These are phyloP conservation scores for Chrysocyon brachyurus DNA, from an alignment of 2,797 vertebrate genomes.

Conservation along the genomic window DNA sequence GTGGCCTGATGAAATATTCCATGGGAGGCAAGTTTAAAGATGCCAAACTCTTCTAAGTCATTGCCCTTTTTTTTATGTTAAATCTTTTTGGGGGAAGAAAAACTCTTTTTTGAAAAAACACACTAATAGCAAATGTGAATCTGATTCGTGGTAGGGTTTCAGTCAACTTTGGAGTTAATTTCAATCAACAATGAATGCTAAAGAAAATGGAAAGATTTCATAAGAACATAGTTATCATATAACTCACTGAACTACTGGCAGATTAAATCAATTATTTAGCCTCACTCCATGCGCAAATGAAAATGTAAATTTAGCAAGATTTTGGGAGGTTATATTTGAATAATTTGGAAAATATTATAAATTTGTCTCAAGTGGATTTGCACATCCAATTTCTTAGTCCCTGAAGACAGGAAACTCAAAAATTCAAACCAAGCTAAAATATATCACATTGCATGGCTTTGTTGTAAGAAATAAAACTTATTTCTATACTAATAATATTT, in stretches of 20 bases:
- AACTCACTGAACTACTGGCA: conserved; percentile 34
- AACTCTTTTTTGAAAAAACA: background rate
- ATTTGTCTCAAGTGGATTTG: conserved; percentile 73
- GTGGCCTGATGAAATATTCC: background rate
- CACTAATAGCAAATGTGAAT: background rate
- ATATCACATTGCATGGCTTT: conserved; percentile 39
- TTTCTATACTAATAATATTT: conserved; percentile 68
- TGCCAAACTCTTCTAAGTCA: background rate
- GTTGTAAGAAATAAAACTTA: conserved; percentile 64
- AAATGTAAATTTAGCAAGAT: conserved; percentile 54
- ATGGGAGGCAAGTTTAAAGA: background rate
- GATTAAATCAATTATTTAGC: conserved; percentile 49
- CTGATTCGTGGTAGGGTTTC: conserved; percentile 20
- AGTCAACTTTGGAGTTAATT: conserved; percentile 23
- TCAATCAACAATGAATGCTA: conserved; percentile 24
- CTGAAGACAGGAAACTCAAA: conserved; percentile 68
- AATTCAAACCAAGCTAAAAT: conserved; percentile 55
- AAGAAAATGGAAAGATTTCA: conserved; percentile 51
- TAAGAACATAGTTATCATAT: background rate
- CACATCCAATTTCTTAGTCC: conserved; percentile 41
- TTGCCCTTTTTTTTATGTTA: background rate
- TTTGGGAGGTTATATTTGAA: conserved; percentile 49
- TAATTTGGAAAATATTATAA: conserved; percentile 67
- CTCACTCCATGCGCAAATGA: background rate
- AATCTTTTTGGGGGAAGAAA: background rate